Conservation (phyloP, 2,888 invertebrate species). For the Drosophila borborema region DNA sequence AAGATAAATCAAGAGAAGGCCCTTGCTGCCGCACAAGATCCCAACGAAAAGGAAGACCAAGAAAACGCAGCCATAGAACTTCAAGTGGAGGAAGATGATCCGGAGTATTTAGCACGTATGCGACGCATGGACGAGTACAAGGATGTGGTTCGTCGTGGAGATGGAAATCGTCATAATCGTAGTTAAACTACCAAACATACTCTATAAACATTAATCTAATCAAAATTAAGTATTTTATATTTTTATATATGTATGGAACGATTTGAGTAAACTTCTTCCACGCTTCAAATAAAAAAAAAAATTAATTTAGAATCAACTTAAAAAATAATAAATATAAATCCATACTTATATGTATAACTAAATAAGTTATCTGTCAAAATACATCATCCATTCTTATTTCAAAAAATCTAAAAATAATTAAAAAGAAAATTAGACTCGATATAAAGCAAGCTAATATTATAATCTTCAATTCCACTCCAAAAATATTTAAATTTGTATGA, state of each 20-base stretch:
- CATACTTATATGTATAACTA: not conserved
- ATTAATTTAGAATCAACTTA: not conserved
- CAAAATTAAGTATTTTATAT: slow-evolving; percentile 36
- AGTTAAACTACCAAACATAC: slow-evolving; percentile 86
- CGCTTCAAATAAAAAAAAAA: not conserved
- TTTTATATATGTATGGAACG: slow-evolving; percentile 4
- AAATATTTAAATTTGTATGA: too few species aligned
- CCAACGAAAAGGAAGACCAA: slow-evolving; percentile 87
- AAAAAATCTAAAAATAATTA: too few species aligned
- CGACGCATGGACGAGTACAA: slow-evolving; percentile 94
- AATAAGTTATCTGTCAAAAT: not conserved
- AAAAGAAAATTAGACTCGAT: too few species aligned
- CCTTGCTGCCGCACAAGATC: slow-evolving; percentile 84
- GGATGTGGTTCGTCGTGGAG: slow-evolving; percentile 94
- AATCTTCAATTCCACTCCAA: too few species aligned
- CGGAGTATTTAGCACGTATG: slow-evolving; percentile 88
- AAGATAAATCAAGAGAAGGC: slow-evolving; percentile 82
- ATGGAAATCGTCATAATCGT: slow-evolving; percentile 93
- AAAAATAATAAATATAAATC: not conserved
- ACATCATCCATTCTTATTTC: not conserved
- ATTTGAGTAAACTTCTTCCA: not conserved
- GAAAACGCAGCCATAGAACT: slow-evolving; percentile 86
- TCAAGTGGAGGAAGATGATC: slow-evolving; percentile 90
- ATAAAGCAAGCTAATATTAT: too few species aligned
- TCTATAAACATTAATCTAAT: slow-evolving; percentile 3